Evolutionary conservation across 2,888 invertebrate genomes (phyloP), one percentile per base, ranked within the genome.

Genomic region (Conchocele bisecta): DNA sequence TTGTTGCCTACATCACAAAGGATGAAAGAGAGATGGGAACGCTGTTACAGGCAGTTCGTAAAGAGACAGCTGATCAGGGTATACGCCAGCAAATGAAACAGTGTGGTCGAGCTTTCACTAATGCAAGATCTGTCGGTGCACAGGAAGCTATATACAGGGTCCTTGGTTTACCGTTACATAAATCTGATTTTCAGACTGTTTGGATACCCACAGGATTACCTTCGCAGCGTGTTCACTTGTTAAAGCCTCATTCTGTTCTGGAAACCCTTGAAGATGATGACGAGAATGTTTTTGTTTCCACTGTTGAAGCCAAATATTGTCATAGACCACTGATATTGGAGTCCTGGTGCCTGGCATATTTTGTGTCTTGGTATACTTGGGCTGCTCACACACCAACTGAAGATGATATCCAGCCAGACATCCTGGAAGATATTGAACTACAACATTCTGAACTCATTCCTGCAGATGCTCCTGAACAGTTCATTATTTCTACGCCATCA

Each of bases 11-110:
- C 31, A 29, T 63, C 33, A 54, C 63, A 54, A 63, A 63, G 46
- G 63, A 63, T 33, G 63, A 61, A 39, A 61, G 50, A 24, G 63
- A 63, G 46, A 63, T 63, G 63, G 63, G 63, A 6, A 42, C 53
- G 42, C 22, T 63, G 31, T 35, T 54, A 24, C 24, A 42, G 6
- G 42, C 42, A 24, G 58, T 58, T 13, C 5, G 9, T 28, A 42
- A 58, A 42, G 58, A 58, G 33, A 39, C 28, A 11, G 6, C 17
- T 17, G 29, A 58, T 15, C 3, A 6, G 7, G 41, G 22, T 6
- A n/a, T 58, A 5, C 41, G 58, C 15, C 7, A 58, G 9, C 58
- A 58, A 41, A 63, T 63, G 69, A 69, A 63, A 15, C 56, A 63
- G 57, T 51, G 42, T 37, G 68, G 33, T 1, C 33, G 56, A 41